Conservation (phyloP, 2,888 invertebrate species). For the Lingula anatina region DNA sequence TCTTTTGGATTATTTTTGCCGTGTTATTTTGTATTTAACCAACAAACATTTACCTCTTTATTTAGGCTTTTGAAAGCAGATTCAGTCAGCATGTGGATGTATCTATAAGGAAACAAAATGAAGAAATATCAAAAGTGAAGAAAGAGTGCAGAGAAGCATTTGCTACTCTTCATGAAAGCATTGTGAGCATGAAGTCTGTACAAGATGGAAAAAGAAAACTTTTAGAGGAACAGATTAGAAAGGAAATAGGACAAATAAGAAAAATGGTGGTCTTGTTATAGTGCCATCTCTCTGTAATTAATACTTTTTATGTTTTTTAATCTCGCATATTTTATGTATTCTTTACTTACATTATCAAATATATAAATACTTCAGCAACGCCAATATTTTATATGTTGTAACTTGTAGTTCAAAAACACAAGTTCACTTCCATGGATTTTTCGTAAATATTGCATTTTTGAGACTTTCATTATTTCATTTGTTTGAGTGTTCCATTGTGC, state of each 20-base stretch:
- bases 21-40: neutral
- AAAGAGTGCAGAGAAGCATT: constrained; percentile 47
- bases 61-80: constrained; percentile 28
- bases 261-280: constrained; percentile 47
- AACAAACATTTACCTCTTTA: neutral
- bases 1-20: neutral
- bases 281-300: no score
- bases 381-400: no score
- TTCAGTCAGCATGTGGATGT: constrained; percentile 24
- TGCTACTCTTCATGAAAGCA: constrained; percentile 47
- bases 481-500: no score
- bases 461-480: no score
- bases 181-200: constrained; percentile 48
- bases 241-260: constrained; percentile 48
- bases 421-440: no score
- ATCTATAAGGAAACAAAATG: constrained; percentile 24
- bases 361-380: no score
- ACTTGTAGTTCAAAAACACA: no score
- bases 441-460: no score
- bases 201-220: constrained; percentile 48
- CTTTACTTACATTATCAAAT: no score
- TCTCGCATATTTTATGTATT: no score
- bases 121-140: constrained; percentile 41
- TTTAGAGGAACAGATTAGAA: constrained; percentile 46
- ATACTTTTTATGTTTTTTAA: no score